Conservation (phyloP, 53 echinoderm and acorn worm species). For the Mesocentrotus franciscanus region DNA sequence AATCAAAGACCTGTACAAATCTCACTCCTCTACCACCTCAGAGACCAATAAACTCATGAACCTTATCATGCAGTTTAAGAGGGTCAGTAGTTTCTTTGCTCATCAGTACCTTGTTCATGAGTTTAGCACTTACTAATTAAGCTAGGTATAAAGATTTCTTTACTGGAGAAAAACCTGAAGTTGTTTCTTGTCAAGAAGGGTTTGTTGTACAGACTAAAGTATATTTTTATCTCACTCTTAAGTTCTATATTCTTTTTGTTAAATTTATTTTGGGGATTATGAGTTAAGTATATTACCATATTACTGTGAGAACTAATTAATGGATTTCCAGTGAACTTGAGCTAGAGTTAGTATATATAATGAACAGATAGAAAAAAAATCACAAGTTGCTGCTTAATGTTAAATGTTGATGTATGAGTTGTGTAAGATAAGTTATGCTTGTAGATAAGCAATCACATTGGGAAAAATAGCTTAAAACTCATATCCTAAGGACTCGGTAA, state of each 20-base stretch:
- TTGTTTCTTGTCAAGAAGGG: too few species aligned
- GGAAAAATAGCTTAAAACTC: not conserved
- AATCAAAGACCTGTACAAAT: constrained; percentile 91
- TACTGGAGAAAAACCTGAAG: too few species aligned
- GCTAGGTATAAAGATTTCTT: too few species aligned
- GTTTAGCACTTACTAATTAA: too few species aligned
- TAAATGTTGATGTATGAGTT: not conserved
- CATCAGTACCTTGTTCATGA: too few species aligned
- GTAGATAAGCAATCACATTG: not conserved
- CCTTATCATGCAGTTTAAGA: constrained; percentile 99
- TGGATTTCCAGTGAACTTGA: not conserved
- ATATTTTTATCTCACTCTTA: not conserved
- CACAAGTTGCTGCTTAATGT: not conserved
- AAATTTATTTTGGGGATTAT: not conserved
- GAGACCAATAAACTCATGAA: constrained; percentile 95
- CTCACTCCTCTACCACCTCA: constrained; percentile 71
- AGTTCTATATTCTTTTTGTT: too few species aligned
- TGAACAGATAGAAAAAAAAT: too few species aligned
- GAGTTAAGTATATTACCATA: not conserved
- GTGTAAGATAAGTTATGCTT: not conserved
- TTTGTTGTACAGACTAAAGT: not conserved
- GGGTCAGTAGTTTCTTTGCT: constrained; percentile 55
- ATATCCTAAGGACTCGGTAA: not conserved
- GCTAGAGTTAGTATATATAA: not conserved
- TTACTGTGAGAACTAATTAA: not conserved